These are phyloP conservation scores for Ophioninae sp. DNA, from an alignment of 2,888 invertebrate species.

Conservation along the genomic window DNA sequence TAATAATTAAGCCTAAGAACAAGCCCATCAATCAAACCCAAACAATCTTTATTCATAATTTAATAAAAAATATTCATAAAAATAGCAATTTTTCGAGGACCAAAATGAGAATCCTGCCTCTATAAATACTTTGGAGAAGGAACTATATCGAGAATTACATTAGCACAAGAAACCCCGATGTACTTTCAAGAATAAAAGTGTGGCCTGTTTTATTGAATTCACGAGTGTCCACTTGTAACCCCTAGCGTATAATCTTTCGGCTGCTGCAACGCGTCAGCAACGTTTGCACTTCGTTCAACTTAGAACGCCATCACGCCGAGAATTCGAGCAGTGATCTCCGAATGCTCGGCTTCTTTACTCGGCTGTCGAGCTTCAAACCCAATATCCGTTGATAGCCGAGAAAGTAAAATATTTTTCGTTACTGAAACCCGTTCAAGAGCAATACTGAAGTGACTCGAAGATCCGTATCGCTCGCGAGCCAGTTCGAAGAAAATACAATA, in stretches of 20 bases:
- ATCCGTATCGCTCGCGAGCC: slow-evolving; percentile 9
- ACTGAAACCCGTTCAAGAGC: slow-evolving; percentile 44
- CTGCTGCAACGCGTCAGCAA: slow-evolving; percentile 3
- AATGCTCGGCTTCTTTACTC: slow-evolving; percentile 1
- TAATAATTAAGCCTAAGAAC: too few relatives aligned
- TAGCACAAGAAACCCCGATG: neutral
- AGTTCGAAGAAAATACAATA: slow-evolving; percentile 29
- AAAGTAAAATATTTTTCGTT: slow-evolving; percentile 36
- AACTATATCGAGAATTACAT: neutral
- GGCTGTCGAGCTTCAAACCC: slow-evolving; percentile 20
- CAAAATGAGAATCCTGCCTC: too few relatives aligned
- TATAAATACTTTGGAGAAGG: neutral
- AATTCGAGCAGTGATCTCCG: neutral
- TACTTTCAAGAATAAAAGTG: neutral
- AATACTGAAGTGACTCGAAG: slow-evolving; percentile 21
- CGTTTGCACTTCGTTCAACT: slow-evolving; percentile 27
- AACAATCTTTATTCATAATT: too few relatives aligned
- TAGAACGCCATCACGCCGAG: neutral
- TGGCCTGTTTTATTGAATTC: neutral
- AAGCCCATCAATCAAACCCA: too few relatives aligned
- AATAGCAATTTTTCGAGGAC: too few relatives aligned
- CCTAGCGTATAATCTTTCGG: neutral
- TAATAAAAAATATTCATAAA: too few relatives aligned
- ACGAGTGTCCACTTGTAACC: slow-evolving; percentile 6
- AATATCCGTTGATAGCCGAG: slow-evolving; percentile 39